A percentile compares a stretch with the other conserved stretches of the same genome.
Evolutionary conservation across 2,113 vertebrate genomes (phyloP).

Genomic region (Smithornis capensis): DNA sequence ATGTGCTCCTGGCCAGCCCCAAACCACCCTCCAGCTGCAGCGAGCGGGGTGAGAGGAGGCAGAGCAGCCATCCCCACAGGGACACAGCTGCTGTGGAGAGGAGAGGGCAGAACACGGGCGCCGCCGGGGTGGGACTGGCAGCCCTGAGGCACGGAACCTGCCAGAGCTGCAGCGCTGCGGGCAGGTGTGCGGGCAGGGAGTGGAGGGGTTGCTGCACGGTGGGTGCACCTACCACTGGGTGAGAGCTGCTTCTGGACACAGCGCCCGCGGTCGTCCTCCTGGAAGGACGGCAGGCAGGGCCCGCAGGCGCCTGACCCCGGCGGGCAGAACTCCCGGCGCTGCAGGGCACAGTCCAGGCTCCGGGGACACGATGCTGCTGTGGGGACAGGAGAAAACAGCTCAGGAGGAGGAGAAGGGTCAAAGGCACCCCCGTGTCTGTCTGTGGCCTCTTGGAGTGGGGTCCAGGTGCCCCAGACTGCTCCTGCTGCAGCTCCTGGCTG

Average conservation of each 20-base stretch:
- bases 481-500: rapidly evolving
- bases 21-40: neutral
- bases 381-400: neutral
- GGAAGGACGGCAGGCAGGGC: constrained; percentile 82
- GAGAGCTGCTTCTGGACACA: constrained; percentile 69
- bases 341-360: constrained; percentile 84
- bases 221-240: constrained; percentile 29
- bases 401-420: neutral
- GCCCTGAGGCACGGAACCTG: neutral
- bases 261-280: constrained; percentile 73
- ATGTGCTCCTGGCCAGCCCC: rapidly evolving
- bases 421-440: rapidly evolving
- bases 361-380: constrained; percentile 79
- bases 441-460: neutral
- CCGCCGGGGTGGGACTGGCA: neutral
- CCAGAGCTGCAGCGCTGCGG: neutral
- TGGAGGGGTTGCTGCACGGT: neutral
- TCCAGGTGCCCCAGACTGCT: rapidly evolving
- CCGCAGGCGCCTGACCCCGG: constrained; percentile 77
- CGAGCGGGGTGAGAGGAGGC: neutral
- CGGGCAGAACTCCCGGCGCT: constrained; percentile 79
- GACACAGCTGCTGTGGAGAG: neutral
- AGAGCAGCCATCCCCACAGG: rapidly evolving
- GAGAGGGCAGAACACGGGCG: neutral
- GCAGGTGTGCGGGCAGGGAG: neutral